These are phyloP conservation scores for Galemys pyrenaicus DNA, from an alignment of 2,113 vertebrate genomes.

Conservation along the genomic window DNA sequence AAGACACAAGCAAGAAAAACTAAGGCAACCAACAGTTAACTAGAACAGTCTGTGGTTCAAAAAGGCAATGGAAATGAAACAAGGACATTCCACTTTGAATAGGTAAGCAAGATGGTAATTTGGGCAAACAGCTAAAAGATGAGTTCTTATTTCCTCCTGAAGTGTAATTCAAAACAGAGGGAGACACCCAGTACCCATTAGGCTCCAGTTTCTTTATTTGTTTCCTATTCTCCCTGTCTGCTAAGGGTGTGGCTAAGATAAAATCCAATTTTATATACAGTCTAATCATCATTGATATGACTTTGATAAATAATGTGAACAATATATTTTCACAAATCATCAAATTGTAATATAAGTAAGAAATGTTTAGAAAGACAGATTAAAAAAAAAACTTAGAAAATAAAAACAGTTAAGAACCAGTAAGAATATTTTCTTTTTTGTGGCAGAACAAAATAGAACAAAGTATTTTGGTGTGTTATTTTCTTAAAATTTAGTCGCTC, in stretches of 20 bases:
- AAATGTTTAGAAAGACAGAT: conserved; percentile 17
- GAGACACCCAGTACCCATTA: background rate
- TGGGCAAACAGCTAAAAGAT: background rate
- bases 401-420: background rate
- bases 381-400: background rate
- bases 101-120: background rate
- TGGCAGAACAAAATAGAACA: background rate
- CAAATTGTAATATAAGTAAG: background rate
- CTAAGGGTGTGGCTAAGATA: background rate
- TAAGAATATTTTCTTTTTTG: conserved; percentile 16
- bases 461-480: background rate
- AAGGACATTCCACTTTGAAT: background rate
- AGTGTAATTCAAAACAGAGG: background rate
- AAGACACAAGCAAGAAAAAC: background rate
- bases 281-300: background rate
- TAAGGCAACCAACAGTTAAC: background rate
- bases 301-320: no score
- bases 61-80: background rate
- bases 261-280: background rate
- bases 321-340: background rate
- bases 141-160: background rate
- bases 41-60: background rate
- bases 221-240: background rate
- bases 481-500: conserved; percentile 34
- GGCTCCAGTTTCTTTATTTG: background rate